A percentile compares a stretch with the other conserved stretches of the same genome.
Conservation (phyloP, 2,113 vertebrate genomes). For the Dendrocopos noguchii region DNA sequence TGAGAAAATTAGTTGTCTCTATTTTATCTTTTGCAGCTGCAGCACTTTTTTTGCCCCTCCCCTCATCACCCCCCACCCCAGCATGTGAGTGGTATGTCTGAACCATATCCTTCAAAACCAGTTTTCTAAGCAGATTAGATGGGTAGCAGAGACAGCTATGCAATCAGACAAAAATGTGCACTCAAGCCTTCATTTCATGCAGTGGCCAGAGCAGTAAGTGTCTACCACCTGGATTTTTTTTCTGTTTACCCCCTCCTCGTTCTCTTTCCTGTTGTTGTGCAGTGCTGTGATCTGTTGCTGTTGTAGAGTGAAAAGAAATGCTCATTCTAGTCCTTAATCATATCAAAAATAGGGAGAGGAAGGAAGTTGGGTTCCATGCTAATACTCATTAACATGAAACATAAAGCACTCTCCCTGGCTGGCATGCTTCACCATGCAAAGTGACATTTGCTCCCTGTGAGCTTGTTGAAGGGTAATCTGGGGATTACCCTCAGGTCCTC, state of each 20-base stretch:
- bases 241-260: background rate
- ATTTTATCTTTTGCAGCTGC: conserved; percentile 75
- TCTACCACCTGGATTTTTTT: conserved; percentile 41
- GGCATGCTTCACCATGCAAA: background rate
- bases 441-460: conserved; percentile 33
- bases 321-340: background rate
- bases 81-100: conserved; percentile 61
- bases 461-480: background rate
- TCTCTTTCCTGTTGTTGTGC: background rate
- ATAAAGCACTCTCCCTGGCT: background rate
- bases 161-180: conserved; percentile 74
- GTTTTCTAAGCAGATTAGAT: conserved; percentile 76
- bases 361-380: conserved; percentile 16
- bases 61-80: background rate
- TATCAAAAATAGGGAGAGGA: conserved; percentile 38
- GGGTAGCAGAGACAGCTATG: conserved; percentile 74
- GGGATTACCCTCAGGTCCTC: conserved; percentile 15
- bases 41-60: conserved; percentile 8
- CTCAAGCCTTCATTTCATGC: conserved; percentile 51
- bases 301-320: background rate
- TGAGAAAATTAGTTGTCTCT: conserved; percentile 71
- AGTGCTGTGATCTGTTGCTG: background rate
- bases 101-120: conserved; percentile 75
- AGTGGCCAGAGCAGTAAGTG: conserved; percentile 39
- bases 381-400: background rate